phyloP scores from a whole-genome alignment of 2,113 vertebrate genomes.

The Puffinus mauretanicus region DNA sequence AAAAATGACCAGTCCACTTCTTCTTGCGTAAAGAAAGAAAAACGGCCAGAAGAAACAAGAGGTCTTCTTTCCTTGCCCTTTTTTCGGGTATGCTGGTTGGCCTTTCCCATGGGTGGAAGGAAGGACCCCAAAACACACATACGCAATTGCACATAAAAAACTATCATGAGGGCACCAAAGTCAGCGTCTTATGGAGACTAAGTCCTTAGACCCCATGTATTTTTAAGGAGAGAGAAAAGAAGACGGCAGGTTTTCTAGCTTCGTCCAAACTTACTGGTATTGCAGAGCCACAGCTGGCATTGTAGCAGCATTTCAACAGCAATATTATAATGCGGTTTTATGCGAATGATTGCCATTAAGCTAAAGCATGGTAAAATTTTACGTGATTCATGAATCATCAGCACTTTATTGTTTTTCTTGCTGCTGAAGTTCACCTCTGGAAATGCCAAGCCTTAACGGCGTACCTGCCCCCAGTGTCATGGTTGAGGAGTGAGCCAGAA shows the following conservation, averaged over 20 bases:
- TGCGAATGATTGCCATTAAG: not conserved
- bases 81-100: accelerated
- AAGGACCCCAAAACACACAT: not conserved
- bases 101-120: not conserved
- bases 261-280: not conserved
- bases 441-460: not conserved
- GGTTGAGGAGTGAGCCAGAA: not conserved
- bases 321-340: not conserved
- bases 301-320: not conserved
- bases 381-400: not conserved
- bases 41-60: not conserved
- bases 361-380: not conserved
- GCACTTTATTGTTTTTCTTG: not conserved
- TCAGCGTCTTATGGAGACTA: not conserved
- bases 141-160: not conserved
- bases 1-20: not conserved
- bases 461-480: accelerated
- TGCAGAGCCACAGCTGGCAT: not conserved
- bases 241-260: accelerated
- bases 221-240: not conserved
- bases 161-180: not conserved
- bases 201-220: not conserved
- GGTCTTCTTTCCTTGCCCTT: not conserved
- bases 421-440: not conserved
- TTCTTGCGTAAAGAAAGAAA: not conserved